These are phyloP conservation scores for Odocoileus hemionus DNA, from an alignment of 2,113 vertebrate species.

Conservation along the genomic window DNA sequence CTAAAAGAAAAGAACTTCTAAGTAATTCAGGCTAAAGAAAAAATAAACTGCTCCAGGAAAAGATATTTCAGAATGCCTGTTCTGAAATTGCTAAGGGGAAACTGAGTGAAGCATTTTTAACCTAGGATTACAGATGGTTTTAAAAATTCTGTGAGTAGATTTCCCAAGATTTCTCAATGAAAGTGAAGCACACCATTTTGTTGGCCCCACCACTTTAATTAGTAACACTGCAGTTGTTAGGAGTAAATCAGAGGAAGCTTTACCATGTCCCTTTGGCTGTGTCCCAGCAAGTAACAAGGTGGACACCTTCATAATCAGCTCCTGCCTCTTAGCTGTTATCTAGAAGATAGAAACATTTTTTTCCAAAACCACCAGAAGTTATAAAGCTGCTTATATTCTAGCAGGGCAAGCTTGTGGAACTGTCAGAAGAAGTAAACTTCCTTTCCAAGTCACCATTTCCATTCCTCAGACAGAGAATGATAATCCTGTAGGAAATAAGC, in stretches of 20 bases:
- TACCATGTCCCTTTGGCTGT: neutral
- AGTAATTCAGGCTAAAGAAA: neutral
- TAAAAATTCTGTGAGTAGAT: neutral
- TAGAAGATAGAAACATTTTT: neutral
- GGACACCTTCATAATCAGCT: neutral
- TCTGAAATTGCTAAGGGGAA: neutral
- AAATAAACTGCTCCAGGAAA: neutral
- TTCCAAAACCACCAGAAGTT: neutral
- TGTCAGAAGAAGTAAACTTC: neutral
- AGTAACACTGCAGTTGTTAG: neutral
- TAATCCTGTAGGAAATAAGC: neutral
- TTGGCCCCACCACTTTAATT: neutral
- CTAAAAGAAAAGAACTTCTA: neutral
- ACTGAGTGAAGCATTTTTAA: neutral
- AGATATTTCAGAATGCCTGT: neutral
- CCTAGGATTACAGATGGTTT: neutral
- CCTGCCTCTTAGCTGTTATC: neutral
- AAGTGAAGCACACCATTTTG: neutral
- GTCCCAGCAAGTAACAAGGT: neutral
- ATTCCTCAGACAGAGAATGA: neutral
- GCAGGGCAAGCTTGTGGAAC: neutral
- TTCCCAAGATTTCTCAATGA: neutral
- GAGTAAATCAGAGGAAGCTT: neutral
- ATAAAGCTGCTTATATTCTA: neutral
- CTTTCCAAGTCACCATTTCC: neutral